Conservation (phyloP, 2,888 invertebrate species). For the Mallateleia sp. region DNA sequence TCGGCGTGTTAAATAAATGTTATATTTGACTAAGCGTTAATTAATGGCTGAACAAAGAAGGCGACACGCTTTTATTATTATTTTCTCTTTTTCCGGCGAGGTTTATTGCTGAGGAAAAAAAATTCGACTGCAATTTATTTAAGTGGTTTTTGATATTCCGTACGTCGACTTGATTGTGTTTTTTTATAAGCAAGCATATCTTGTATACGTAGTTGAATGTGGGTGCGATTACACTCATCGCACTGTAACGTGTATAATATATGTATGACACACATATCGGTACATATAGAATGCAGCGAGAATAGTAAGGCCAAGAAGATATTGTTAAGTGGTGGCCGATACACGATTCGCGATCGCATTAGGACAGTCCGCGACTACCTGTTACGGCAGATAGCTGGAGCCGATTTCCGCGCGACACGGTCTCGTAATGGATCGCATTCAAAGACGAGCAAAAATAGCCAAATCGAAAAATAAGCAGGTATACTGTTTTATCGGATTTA, state of each 20-base stretch:
- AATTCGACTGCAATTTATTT: not conserved
- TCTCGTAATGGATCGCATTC: conserved; percentile 79
- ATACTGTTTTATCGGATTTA: no score
- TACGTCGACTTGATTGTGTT: not conserved
- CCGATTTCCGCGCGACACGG: conserved; percentile 35
- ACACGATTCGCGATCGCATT: conserved; percentile 81
- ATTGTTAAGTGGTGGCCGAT: conserved; percentile 87
- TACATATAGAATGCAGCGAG: conserved; percentile 64
- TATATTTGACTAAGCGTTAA: conserved; percentile 26
- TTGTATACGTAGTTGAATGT: conserved; percentile 27
- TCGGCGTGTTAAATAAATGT: conserved; percentile 3
- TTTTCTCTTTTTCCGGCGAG: not conserved
- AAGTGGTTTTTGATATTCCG: not conserved
- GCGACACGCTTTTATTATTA: not conserved
- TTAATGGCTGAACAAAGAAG: conserved; percentile 31
- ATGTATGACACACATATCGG: conserved; percentile 70
- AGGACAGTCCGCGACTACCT: conserved; percentile 86
- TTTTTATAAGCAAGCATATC: conserved; percentile 5
- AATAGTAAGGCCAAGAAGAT: conserved; percentile 84
- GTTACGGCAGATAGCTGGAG: conserved; percentile 80
- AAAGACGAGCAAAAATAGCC: conserved; percentile 70
- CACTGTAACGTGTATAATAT: conserved; percentile 50
- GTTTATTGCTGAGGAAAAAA: not conserved
- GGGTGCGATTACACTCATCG: conserved; percentile 49
- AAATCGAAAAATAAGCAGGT: conserved; percentile 62